Percentiles rank a stretch among this genome's conserved stretches.
These are phyloP conservation scores for Tetraneura akinire DNA, from an alignment of 1,140 invertebrate species.

Conservation along the genomic window DNA sequence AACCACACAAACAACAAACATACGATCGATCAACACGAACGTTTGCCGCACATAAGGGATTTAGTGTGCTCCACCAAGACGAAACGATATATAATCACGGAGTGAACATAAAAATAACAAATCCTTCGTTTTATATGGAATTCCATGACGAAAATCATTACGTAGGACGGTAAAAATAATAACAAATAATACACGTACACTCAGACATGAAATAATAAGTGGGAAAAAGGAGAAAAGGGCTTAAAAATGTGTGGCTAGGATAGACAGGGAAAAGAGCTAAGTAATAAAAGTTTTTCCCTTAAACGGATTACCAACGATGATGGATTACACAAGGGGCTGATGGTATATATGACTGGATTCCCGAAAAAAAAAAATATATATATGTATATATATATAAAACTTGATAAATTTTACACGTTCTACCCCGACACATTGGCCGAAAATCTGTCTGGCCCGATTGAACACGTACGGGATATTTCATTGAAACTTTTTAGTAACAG, in stretches of 20 bases:
- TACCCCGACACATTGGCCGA: neutral
- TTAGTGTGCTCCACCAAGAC: conserved; percentile 29
- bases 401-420: conserved; percentile 45
- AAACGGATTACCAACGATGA: conserved; percentile 49
- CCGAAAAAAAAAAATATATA: conserved; percentile 37
- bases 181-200: conserved; percentile 42
- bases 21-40: conserved; percentile 29
- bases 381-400: too few species aligned
- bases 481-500: conserved; percentile 21
- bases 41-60: conserved; percentile 1
- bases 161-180: conserved; percentile 42
- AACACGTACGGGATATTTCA: conserved; percentile 42
- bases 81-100: conserved; percentile 47
- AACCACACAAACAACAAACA: conserved; percentile 5
- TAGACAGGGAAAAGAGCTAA: neutral
- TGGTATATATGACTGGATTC: conserved; percentile 18
- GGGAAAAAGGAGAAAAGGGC: neutral
- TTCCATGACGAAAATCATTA: conserved; percentile 37
- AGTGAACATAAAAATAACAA: conserved; percentile 46
- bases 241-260: conserved; percentile 31
- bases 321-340: conserved; percentile 26
- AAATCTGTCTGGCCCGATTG: conserved; percentile 35
- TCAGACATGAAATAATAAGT: conserved; percentile 27
- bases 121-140: conserved; percentile 37
- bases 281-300: conserved; percentile 50